Evolutionary conservation across 2,888 invertebrate species (phyloP), one percentile per base, ranked within the genome.

Genomic region (Arctia plantaginis): DNA sequence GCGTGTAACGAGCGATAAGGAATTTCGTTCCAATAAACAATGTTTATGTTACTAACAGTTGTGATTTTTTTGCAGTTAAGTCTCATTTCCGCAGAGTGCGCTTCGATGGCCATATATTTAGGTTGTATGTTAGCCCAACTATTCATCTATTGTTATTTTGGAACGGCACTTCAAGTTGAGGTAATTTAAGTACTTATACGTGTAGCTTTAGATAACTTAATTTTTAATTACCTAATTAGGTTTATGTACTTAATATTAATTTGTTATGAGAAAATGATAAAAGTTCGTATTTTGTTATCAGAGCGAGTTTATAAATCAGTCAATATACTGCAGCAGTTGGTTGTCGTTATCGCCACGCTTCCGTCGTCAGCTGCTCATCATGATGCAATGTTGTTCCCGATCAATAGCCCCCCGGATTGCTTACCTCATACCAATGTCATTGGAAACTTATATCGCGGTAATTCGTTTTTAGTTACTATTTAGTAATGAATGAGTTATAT

Each of bases 121-220:
- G 82, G 85, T 7, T 94, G 94, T 78, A 93, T 95, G 90, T 78
- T 94, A 75, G 90, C 87, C 6, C 93, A 95, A 79, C 85, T 94
- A 3, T 94, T 93, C 77, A 91, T 94, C 77, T 94, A 93, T 80
- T 95, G 94, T 74, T 94, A 93, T 83, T 92, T 90, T 78, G 95
- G 95, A 64, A 93, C 94, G 30, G 91, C 92, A 79, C 86, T 95
- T 2, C 89, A 86, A 82, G 79, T 85, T 76, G 94, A 94, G 90
- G 95, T 94, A 82, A 83, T 33, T 39, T 27, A 39, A 69, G 6
- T 15, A 41, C 39, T 35, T 35, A 35, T 33, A 66, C 18, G 71
- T 71, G 66, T 67, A 66, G 62, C 35, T 55, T 39, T 44, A 59
- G 62, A 44, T 23, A 47, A 30, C 30, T 44, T 41, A 39, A 41